These are phyloP conservation scores for Fabriciana adippe DNA, from an alignment of 2,888 invertebrate species.

Conservation along the genomic window DNA sequence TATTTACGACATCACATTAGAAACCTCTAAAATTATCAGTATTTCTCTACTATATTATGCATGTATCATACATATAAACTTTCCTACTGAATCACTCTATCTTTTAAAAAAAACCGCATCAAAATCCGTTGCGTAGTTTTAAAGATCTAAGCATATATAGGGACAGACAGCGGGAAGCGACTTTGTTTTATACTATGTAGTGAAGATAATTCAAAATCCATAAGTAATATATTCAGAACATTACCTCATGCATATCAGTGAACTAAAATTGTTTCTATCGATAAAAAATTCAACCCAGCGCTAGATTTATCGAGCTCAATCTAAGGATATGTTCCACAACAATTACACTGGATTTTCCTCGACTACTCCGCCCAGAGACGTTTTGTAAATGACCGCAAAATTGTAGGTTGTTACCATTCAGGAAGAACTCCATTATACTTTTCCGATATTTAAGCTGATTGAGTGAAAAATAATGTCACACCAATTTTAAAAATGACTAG, in stretches of 20 bases:
- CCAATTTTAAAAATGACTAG: constrained; percentile 21
- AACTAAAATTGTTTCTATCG: not conserved
- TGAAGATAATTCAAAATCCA: not conserved
- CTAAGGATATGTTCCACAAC: constrained; percentile 5
- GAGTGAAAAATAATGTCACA: constrained; percentile 35
- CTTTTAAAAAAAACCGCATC: too few species aligned
- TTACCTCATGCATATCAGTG: not conserved
- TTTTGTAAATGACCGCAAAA: constrained; percentile 36
- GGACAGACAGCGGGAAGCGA: too few species aligned
- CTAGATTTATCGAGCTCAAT: constrained; percentile 9
- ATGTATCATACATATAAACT: too few species aligned
- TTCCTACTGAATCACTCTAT: too few species aligned
- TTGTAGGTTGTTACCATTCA: constrained; percentile 25
- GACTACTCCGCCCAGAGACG: constrained; percentile 24
- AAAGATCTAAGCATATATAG: too few species aligned
- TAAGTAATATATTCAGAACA: not conserved
- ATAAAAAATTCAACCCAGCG: not conserved
- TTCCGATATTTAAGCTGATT: constrained; percentile 38
- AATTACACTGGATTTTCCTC: constrained; percentile 20
- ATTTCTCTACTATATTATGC: too few species aligned
- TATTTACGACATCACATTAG: too few species aligned
- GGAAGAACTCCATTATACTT: constrained; percentile 33
- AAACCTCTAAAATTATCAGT: too few species aligned
- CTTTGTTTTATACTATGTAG: too few species aligned
- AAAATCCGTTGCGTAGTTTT: too few species aligned